phyloP scores from a whole-genome alignment of 2,888 invertebrate species.

The Hemaris fuciformis region DNA sequence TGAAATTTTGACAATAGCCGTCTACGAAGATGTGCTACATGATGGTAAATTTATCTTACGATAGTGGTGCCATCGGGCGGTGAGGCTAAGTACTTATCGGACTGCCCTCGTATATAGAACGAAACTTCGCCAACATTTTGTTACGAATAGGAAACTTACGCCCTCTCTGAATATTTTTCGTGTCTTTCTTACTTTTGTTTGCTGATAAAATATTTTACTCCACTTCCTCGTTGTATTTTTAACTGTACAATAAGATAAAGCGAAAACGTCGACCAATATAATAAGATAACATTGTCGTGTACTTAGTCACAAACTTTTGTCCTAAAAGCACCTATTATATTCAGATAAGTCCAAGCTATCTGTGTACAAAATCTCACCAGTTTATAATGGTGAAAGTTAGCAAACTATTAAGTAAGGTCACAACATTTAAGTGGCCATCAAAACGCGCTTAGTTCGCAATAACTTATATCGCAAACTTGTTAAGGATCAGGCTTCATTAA shows the following conservation, averaged over 20 bases:
- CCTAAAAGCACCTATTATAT: slow-evolving; percentile 7
- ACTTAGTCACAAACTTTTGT: neutral
- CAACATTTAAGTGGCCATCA: slow-evolving; percentile 73
- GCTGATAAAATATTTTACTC: slow-evolving; percentile 29
- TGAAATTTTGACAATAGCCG: too few relatives aligned
- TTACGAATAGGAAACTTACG: slow-evolving; percentile 34
- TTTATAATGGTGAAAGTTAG: slow-evolving; percentile 67
- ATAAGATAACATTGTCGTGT: neutral
- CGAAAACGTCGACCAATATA: neutral
- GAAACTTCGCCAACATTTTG: slow-evolving; percentile 41
- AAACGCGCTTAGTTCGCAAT: slow-evolving; percentile 69
- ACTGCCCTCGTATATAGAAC: too few relatives aligned
- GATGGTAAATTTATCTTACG: too few relatives aligned
- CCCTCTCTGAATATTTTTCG: slow-evolving; percentile 22
- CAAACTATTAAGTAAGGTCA: slow-evolving; percentile 62
- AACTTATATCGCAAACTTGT: slow-evolving; percentile 71
- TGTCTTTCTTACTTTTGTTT: slow-evolving; percentile 27
- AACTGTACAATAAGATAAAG: neutral
- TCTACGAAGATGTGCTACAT: too few relatives aligned
- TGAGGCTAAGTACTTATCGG: too few relatives aligned
- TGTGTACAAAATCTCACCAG: slow-evolving; percentile 40
- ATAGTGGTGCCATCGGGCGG: too few relatives aligned
- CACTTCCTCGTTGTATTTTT: slow-evolving; percentile 18
- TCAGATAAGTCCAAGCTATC: slow-evolving; percentile 32
- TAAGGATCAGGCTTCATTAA: slow-evolving; percentile 70